Percentiles rank a stretch among this genome's conserved stretches.
These are phyloP conservation scores for Tethya wilhelma DNA, from an alignment of 37 sponge, comb jelly and placozoan species.

Conservation along the genomic window DNA sequence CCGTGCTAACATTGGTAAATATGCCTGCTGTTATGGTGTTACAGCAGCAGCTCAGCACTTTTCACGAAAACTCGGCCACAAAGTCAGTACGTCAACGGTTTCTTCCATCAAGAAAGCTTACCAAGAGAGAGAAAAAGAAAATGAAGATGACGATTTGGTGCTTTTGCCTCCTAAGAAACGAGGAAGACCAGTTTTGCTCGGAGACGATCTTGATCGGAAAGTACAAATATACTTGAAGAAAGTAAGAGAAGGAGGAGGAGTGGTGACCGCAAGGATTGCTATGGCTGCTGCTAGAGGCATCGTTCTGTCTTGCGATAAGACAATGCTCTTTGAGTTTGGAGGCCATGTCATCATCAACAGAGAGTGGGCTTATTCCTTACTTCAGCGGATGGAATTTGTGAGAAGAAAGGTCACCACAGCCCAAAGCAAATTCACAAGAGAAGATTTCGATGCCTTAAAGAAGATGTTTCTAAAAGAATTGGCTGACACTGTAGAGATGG, in stretches of 20 bases:
- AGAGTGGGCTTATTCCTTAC: constrained; percentile 55
- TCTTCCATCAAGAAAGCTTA: constrained; percentile 4
- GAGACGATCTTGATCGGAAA: constrained; percentile 12
- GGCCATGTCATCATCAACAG: constrained; percentile 37
- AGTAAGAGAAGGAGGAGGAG: constrained; percentile 21
- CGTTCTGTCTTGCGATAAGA: background rate
- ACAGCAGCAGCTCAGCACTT: background rate
- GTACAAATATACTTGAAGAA: constrained; percentile 28
- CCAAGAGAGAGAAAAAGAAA: background rate
- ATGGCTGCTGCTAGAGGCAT: constrained; percentile 59
- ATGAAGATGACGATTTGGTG: background rate
- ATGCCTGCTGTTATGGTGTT: background rate
- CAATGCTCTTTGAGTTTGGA: constrained; percentile 28
- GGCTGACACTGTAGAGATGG: too few relatives aligned
- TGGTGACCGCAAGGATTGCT: background rate
- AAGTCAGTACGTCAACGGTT: background rate
- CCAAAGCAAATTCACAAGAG: background rate
- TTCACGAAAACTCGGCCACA: background rate
- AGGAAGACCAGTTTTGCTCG: background rate
- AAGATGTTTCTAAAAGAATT: constrained; percentile 32
- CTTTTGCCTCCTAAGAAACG: constrained; percentile 5
- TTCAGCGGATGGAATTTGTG: constrained; percentile 35
- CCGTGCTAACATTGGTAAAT: background rate
- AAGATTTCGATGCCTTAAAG: constrained; percentile 38
- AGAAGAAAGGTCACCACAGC: constrained; percentile 34